These are phyloP conservation scores for Sebastes kiyomatsui DNA, from an alignment of 2,797 vertebrate genomes.

Conservation along the genomic window DNA sequence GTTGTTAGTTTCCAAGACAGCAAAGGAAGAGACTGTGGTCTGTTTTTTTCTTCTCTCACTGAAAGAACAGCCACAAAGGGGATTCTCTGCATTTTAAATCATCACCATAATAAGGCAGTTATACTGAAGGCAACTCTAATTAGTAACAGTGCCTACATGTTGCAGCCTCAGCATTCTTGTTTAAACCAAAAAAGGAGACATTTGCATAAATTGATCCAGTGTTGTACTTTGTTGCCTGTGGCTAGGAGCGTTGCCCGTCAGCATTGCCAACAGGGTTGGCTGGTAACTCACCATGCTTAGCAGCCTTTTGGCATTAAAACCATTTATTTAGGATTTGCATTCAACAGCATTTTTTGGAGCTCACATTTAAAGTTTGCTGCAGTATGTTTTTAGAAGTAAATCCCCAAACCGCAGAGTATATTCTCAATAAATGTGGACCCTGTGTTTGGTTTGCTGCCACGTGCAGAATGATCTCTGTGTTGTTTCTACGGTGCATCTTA, in stretches of 20 bases:
- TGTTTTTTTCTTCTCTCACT: conserved; percentile 7
- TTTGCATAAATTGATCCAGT: conserved; percentile 25
- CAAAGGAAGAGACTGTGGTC: neutral
- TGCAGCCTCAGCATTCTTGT: conserved; percentile 41
- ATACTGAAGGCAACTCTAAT: conserved; percentile 18
- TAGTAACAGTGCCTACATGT: conserved; percentile 19
- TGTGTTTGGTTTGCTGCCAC: neutral
- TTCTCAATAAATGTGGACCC: neutral
- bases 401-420: neutral
- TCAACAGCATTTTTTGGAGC: neutral
- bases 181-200: conserved; percentile 21
- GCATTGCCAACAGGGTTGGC: conserved; percentile 2
- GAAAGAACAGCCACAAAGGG: neutral
- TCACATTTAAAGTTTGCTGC: neutral
- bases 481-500: neutral
- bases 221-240: conserved; percentile 19
- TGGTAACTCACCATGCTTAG: conserved; percentile 1
- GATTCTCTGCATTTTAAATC: conserved; percentile 19
- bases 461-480: neutral
- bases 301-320: conserved; percentile 16
- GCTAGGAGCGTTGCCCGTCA: neutral
- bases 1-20: neutral
- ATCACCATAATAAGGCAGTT: conserved; percentile 16
- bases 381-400: neutral
- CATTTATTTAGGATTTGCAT: neutral